Base-by-base conservation (phyloP, 64 coral and sea anemone species). In the Dendrophyllia cribrosa region DNA sequence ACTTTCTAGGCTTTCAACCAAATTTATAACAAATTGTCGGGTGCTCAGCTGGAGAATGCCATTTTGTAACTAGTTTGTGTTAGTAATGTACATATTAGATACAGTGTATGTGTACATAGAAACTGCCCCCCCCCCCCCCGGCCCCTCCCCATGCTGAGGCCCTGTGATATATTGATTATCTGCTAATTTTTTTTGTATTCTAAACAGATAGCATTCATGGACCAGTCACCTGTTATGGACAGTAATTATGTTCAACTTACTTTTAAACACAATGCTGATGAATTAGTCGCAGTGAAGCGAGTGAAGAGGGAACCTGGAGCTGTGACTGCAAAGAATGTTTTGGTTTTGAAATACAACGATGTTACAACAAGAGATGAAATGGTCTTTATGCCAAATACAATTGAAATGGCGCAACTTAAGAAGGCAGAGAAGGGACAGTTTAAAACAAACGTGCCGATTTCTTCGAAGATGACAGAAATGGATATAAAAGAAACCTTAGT, bases 351-450 rank as follows among this genome's bases (percentile, higher is more conserved):
- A 17, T 0, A 2, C 61, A 50, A 20, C 11, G 60, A 84, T 51
- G 80, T 84, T 63, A 15, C 9, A 52, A 7, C 13, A 67, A n/a
- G 80, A 16, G 9, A 68, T 50, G 20, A 6, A n/a, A 9, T 15
- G 9, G 80, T 68, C 7, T 68, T 84, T 5, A 84, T 84, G 80
- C 80, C 80, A 11, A 84, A 84, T 19, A 84, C 80, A 43, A 84
- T 84, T 84, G 80, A 84, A 84, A 84, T 84, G 80, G 80, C 80
- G 13, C 60, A 67, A 47, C 59, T 84, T 19, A 84, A 84, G 19
- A 84, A 84, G 23, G 45, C 43, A 67, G 46, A 51, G 7, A 84
- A 51, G 12, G 62, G 80, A 66, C 80, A 84, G 48, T 84, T 84
- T 19, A 84, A 84, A 50, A 84, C 61, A 23, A 48, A 84, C 21